Percentiles rank a stretch among this genome's conserved stretches.
Conservation (phyloP, 2,797 vertebrate species). For the Neomorphus geoffroyi region DNA sequence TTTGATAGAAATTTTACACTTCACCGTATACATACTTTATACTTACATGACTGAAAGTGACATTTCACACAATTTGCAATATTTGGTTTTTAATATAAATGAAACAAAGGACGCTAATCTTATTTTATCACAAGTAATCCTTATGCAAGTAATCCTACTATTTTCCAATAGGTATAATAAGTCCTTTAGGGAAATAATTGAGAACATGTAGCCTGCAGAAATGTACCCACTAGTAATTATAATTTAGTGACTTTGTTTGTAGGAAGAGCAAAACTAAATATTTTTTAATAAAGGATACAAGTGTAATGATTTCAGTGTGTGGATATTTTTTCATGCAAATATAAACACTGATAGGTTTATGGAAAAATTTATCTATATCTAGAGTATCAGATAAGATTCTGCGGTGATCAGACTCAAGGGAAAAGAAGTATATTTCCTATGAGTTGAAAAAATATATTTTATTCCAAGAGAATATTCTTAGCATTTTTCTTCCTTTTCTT, state of each 20-base stretch:
- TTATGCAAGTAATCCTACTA: neutral
- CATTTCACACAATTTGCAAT: neutral
- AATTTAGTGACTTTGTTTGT: neutral
- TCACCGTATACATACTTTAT: neutral
- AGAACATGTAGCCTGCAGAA: neutral
- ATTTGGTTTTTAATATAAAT: neutral
- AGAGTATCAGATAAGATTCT: neutral
- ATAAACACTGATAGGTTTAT: neutral
- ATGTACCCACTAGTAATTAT: neutral
- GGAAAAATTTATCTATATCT: neutral
- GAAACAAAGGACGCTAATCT: neutral
- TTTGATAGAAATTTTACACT: neutral
- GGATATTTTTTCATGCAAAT: neutral
- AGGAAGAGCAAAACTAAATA: neutral
- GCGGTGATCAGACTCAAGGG: neutral
- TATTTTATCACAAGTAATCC: neutral
- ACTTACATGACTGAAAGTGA: neutral
- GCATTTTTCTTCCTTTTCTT: conserved; percentile 31
- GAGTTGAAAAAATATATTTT: neutral
- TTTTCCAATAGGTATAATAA: neutral
- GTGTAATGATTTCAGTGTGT: neutral
- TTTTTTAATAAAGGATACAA: neutral
- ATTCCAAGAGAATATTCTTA: conserved; percentile 4
- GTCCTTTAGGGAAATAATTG: neutral
- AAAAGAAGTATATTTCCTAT: neutral